Base-by-base conservation (phyloP, 2,888 invertebrate genomes). In the Nephrocerus scutellatus region DNA sequence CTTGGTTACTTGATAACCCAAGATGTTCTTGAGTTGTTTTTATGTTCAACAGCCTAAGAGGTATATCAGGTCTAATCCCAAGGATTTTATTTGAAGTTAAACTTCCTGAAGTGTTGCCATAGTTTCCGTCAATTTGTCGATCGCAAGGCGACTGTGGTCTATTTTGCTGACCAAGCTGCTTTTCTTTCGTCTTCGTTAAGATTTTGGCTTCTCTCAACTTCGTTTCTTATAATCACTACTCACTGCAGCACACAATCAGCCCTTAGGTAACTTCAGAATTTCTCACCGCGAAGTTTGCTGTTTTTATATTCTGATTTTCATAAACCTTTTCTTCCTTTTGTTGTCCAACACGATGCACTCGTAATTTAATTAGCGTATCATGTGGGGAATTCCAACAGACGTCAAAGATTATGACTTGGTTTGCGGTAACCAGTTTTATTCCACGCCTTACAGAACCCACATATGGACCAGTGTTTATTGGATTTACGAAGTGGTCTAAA, bases 341-440 rank as follows among this genome's bases (percentile, higher is more conserved):
- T n/a, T n/a, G n/a, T n/a, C n/a, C n/a, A n/a, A n/a, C n/a, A n/a
- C n/a, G n/a, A n/a, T n/a, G n/a, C n/a, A n/a, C n/a, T n/a, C n/a
- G n/a, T n/a, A n/a, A n/a, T n/a, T n/a, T n/a, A n/a, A n/a, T n/a
- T n/a, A n/a, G n/a, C n/a, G n/a, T n/a, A n/a, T n/a, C n/a, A n/a
- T n/a, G n/a, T n/a, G n/a, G n/a, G n/a, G n/a, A n/a, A n/a, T n/a
- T n/a, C n/a, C n/a, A n/a, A n/a, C n/a, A n/a, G n/a, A n/a, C n/a
- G n/a, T 97, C 97, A 67, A 96, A 93, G 47, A 97, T 89, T 5
- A 97, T 81, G 1, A 95, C 95, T 36, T 96, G 76, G 70, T 96
- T 96, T 1, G 96, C 95, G 0, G 88, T 95, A 37, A 96, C 96
- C 28, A 96, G 74, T n/a, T n/a, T n/a, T n/a, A n/a, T n/a, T n/a